phyloP scores from a whole-genome alignment of 2,113 vertebrate genomes.

The Phaethornis superciliosus region DNA sequence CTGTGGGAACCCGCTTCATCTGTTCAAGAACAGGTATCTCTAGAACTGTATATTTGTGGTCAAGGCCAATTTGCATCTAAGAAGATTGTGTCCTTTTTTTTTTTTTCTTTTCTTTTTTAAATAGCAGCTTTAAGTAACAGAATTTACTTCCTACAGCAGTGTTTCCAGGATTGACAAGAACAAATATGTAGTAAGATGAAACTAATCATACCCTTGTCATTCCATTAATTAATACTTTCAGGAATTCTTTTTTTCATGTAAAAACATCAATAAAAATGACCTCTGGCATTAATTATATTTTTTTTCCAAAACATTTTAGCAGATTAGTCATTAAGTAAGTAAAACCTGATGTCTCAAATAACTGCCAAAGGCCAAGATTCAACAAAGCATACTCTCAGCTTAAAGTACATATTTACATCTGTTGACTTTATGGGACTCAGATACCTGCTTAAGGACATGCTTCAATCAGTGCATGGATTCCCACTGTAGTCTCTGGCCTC shows the following conservation, averaged over 20 bases:
- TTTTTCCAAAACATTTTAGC: not conserved
- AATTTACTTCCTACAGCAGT: not conserved
- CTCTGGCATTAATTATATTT: not conserved
- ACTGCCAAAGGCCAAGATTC: slow-evolving; percentile 4
- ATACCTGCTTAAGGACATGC: slow-evolving; percentile 38
- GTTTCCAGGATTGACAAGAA: not conserved
- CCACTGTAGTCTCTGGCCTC: slow-evolving; percentile 14
- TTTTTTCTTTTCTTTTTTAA: not conserved
- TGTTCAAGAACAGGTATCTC: not conserved
- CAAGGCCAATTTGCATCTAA: not conserved
- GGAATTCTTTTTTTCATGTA: not conserved
- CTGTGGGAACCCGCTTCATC: fast-evolving
- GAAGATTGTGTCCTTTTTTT: not conserved
- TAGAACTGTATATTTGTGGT: not conserved
- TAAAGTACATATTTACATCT: slow-evolving; percentile 47
- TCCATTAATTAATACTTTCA: not conserved
- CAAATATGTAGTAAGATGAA: not conserved
- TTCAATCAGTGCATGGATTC: slow-evolving; percentile 38
- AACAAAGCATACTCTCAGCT: not conserved
- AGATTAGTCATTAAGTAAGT: not conserved
- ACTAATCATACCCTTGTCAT: not conserved
- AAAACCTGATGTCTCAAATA: not conserved
- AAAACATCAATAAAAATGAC: not conserved
- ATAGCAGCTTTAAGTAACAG: not conserved
- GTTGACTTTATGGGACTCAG: slow-evolving; percentile 7